Percentiles rank a stretch among this genome's conserved stretches.
These are phyloP conservation scores for Labia minor DNA, from an alignment of 2,888 invertebrate genomes.

Conservation along the genomic window DNA sequence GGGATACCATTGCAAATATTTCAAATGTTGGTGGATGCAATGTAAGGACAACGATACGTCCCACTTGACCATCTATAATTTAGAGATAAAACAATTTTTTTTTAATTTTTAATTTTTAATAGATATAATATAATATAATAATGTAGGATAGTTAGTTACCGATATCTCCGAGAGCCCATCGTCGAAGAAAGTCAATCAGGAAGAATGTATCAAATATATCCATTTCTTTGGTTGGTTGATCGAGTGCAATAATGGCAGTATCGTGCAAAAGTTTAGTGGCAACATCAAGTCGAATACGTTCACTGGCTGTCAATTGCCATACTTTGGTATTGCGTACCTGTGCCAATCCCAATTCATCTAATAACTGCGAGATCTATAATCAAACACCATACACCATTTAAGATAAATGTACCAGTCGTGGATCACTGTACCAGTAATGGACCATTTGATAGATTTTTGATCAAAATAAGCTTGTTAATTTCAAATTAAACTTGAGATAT, in stretches of 20 bases:
- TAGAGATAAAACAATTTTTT: background rate
- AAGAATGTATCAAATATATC: slow-evolving; percentile 96
- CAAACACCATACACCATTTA: slow-evolving; percentile 19
- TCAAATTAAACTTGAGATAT: no score
- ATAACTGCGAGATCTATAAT: slow-evolving; percentile 69
- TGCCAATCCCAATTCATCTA: slow-evolving; percentile 83
- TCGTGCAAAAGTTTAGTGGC: slow-evolving; percentile 81
- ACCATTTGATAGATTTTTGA: no score
- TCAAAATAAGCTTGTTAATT: no score
- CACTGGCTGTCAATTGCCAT: slow-evolving; percentile 74
- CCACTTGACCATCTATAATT: slow-evolving; percentile 34
- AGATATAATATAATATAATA: background rate
- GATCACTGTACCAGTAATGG: no score
- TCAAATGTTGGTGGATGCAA: slow-evolving; percentile 91
- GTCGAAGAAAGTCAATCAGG: slow-evolving; percentile 81
- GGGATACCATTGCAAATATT: slow-evolving; percentile 85
- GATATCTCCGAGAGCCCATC: slow-evolving; percentile 58
- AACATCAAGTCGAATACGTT: slow-evolving; percentile 73
- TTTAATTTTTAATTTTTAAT: slow-evolving; percentile 13
- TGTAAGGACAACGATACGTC: slow-evolving; percentile 79
- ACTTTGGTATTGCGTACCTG: slow-evolving; percentile 82
- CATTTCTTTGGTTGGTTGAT: slow-evolving; percentile 79
- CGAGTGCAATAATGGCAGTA: slow-evolving; percentile 74
- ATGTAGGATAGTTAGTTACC: no score
- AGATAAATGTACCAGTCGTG: no score